Evolutionary conservation across 2,888 invertebrate genomes (phyloP).

Genomic region (Augiades crinisus): DNA sequence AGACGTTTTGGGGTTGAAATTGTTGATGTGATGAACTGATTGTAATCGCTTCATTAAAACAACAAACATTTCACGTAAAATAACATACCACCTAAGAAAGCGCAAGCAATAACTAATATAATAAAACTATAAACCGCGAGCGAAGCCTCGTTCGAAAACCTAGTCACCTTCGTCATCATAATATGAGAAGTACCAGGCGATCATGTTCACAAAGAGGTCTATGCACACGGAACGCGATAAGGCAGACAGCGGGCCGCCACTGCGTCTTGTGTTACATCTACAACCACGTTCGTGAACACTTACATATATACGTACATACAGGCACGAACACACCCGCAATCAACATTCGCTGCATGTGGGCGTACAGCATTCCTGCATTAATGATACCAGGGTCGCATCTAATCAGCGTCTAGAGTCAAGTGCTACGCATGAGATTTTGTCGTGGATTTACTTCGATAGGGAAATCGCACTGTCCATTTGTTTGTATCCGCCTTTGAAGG

Average conservation of each 20-base stretch:
- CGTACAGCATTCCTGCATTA: constrained; percentile 13
- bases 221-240: constrained; percentile 7
- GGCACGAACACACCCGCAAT: background rate
- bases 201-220: constrained; percentile 4
- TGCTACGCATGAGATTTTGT: constrained; percentile 7
- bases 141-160: too few species aligned
- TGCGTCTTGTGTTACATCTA: background rate
- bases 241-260: constrained; percentile 26
- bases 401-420: background rate
- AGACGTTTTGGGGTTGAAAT: too few species aligned
- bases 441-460: background rate
- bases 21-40: too few species aligned
- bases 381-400: constrained; percentile 8
- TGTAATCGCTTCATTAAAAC: too few species aligned
- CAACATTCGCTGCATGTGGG: constrained; percentile 9
- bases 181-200: background rate
- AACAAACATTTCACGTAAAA: background rate
- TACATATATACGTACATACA: background rate
- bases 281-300: too few species aligned
- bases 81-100: background rate
- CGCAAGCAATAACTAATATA: too few species aligned
- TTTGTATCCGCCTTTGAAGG: too few species aligned
- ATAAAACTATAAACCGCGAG: too few species aligned
- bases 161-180: too few species aligned
- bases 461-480: background rate